These are phyloP conservation scores for Strix uralensis DNA, from an alignment of 2,113 vertebrate genomes.

Conservation along the genomic window DNA sequence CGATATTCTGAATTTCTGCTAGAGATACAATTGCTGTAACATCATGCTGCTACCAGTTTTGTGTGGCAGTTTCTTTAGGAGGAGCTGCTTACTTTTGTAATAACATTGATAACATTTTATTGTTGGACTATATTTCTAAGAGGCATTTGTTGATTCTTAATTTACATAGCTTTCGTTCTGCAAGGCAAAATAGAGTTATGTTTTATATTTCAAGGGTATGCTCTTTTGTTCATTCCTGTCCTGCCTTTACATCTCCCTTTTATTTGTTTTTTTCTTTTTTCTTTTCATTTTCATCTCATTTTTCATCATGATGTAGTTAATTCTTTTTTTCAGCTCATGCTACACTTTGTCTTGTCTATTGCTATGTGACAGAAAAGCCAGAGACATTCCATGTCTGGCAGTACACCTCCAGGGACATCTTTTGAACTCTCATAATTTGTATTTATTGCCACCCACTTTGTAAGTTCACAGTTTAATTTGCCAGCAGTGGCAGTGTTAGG, in stretches of 20 bases:
- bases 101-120: neutral
- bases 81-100: neutral
- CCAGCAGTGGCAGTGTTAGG: constrained; percentile 83
- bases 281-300: constrained; percentile 67
- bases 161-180: constrained; percentile 41
- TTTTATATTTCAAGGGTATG: constrained; percentile 29
- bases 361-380: constrained; percentile 77
- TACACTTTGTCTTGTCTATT: constrained; percentile 73
- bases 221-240: constrained; percentile 26
- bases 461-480: constrained; percentile 88
- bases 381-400: constrained; percentile 76
- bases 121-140: neutral
- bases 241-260: constrained; percentile 33
- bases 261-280: constrained; percentile 25
- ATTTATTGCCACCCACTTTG: constrained; percentile 88
- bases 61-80: neutral
- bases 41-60: neutral
- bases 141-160: constrained; percentile 16
- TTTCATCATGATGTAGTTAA: constrained; percentile 69
- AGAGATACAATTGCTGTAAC: neutral
- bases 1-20: neutral
- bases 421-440: constrained; percentile 86
- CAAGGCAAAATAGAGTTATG: neutral
- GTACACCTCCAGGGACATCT: constrained; percentile 80
- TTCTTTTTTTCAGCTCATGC: constrained; percentile 65